Evolutionary conservation across 2,797 vertebrate species (phyloP).

Genomic region (Corythornis leucogaster): DNA sequence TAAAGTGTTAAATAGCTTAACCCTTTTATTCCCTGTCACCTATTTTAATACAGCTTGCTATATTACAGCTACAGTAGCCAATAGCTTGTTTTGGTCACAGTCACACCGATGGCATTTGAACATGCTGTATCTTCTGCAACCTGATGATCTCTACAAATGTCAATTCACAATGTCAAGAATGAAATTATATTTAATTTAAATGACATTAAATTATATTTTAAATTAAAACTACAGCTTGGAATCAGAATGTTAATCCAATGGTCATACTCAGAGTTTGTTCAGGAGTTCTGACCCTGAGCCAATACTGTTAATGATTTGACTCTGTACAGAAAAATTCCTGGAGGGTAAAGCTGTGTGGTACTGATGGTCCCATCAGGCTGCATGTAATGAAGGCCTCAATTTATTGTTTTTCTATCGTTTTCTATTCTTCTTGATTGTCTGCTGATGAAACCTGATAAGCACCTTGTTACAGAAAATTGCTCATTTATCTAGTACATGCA

Average conservation of each 20-base stretch:
- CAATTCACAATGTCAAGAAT: neutral
- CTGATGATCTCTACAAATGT: neutral
- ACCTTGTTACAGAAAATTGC: neutral
- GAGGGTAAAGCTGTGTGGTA: neutral
- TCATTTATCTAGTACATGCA: neutral
- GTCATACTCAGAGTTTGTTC: neutral
- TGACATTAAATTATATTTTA: neutral
- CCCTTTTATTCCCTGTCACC: neutral
- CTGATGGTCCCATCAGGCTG: constrained; percentile 1
- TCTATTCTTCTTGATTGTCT: neutral
- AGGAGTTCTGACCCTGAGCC: neutral
- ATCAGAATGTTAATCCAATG: neutral
- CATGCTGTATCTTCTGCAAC: accelerated
- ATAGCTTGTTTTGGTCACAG: neutral
- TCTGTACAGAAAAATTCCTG: neutral
- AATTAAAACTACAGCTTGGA: neutral
- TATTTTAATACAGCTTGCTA: neutral
- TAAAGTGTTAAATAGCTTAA: neutral
- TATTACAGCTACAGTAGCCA: neutral
- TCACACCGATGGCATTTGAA: neutral
- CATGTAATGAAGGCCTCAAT: neutral
- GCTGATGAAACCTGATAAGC: neutral
- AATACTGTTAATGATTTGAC: neutral
- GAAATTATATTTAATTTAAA: neutral
- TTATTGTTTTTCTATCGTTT: neutral